Percentiles rank a stretch among this genome's conserved stretches.
These are phyloP conservation scores for Bagarius yarrelli DNA, from an alignment of 2,113 vertebrate species.

Conservation along the genomic window DNA sequence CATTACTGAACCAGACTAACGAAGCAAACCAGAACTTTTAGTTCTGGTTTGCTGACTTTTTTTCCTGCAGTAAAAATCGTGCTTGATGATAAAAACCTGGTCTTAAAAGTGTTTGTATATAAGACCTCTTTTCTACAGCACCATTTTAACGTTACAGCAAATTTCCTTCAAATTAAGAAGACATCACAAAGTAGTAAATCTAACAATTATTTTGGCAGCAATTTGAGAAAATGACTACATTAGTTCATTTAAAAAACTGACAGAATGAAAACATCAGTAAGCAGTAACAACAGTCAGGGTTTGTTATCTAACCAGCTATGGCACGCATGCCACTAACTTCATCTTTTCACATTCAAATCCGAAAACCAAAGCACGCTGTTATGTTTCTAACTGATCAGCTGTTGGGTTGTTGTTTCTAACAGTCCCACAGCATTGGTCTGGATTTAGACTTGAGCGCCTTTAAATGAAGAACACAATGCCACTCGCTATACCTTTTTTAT, in stretches of 20 bases:
- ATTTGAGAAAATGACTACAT: not conserved
- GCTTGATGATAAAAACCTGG: not conserved
- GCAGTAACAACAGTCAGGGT: not conserved
- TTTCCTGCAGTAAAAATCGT: not conserved
- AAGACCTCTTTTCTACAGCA: not conserved
- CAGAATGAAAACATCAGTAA: not conserved
- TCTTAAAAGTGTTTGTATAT: not conserved
- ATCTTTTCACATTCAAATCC: not conserved
- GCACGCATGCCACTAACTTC: not conserved
- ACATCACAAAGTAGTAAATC: not conserved
- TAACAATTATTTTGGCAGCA: conserved; percentile 8
- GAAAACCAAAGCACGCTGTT: not conserved
- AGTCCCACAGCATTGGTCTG: too few species aligned
- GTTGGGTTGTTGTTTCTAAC: too few species aligned
- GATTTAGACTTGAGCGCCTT: too few species aligned
- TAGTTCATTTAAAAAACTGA: not conserved
- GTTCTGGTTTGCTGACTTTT: not conserved
- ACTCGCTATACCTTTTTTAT: too few species aligned
- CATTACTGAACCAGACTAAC: not conserved
- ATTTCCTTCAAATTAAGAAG: not conserved
- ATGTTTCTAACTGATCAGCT: not conserved
- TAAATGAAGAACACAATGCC: too few species aligned
- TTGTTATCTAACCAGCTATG: not conserved
- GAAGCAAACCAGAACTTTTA: not conserved
- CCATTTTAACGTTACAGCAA: not conserved